Evolutionary conservation across 2,888 invertebrate species (phyloP).

Genomic region (Amaurobius ferox): DNA sequence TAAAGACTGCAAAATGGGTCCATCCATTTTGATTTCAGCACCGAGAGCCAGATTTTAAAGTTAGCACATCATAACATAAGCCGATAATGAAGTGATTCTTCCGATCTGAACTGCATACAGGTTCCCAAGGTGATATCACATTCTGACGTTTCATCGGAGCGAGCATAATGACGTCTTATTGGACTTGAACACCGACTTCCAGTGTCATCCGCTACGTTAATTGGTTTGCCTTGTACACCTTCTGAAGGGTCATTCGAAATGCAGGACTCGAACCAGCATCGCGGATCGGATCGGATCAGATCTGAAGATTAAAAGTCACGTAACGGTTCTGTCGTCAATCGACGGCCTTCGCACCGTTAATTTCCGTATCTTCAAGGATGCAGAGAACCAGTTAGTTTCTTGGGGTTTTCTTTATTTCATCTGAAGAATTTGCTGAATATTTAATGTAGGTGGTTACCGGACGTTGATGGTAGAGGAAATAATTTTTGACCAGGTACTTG

Average conservation of each 20-base stretch:
- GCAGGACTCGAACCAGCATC: not conserved
- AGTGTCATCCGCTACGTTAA: conserved; percentile 11
- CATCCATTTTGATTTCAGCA: no score
- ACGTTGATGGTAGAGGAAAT: not conserved
- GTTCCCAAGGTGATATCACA: not conserved
- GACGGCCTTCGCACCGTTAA: conserved; percentile 2
- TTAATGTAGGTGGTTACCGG: conserved; percentile 12
- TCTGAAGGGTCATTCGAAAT: not conserved
- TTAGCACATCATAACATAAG: no score
- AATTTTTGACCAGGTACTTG: not conserved
- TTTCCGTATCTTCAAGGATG: conserved; percentile 15
- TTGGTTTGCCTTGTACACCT: not conserved
- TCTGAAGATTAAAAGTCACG: not conserved
- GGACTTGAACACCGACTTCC: not conserved
- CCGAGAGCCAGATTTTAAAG: no score
- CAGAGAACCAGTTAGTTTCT: not conserved
- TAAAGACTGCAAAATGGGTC: no score
- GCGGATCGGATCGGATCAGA: not conserved
- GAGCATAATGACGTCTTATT: not conserved
- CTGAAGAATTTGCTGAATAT: not conserved
- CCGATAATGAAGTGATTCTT: no score
- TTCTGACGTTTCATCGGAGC: not conserved
- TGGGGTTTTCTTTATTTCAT: not conserved
- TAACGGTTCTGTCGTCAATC: not conserved
- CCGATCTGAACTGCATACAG: not conserved